Percentiles rank a stretch among this genome's conserved stretches.
phyloP scores from a whole-genome alignment of 1,140 invertebrate genomes.

The Diorhabda carinulata region DNA sequence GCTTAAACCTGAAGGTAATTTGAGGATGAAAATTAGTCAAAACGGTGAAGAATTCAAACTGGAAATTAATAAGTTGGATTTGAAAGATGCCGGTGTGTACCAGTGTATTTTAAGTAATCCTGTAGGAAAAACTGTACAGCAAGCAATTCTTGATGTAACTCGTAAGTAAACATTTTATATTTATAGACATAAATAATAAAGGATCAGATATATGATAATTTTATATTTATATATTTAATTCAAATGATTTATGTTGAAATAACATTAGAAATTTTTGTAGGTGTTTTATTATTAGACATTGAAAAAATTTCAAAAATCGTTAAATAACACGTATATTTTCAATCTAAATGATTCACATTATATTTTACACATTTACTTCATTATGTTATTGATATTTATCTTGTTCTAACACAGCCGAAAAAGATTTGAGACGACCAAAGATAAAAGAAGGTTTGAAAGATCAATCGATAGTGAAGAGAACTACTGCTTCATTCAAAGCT shows the following conservation, averaged over 20 bases:
- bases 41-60: slow-evolving; percentile 71
- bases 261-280: too few relatives aligned
- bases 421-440: slow-evolving; percentile 72
- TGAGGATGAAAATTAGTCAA: slow-evolving; percentile 57
- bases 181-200: too few relatives aligned
- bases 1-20: slow-evolving; percentile 33
- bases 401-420: slow-evolving; percentile 54
- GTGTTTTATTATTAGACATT: too few relatives aligned
- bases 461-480: slow-evolving; percentile 65
- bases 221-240: too few relatives aligned
- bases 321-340: too few relatives aligned
- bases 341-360: background rate
- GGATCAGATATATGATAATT: too few relatives aligned
- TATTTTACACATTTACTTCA: slow-evolving; percentile 10
- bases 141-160: slow-evolving; percentile 66
- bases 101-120: slow-evolving; percentile 71
- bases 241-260: too few relatives aligned
- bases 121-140: slow-evolving; percentile 66
- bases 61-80: slow-evolving; percentile 62
- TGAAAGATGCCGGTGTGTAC: slow-evolving; percentile 74
- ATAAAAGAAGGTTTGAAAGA: slow-evolving; percentile 62
- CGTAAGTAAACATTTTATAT: slow-evolving; percentile 52
- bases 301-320: too few relatives aligned
- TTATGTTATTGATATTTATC: background rate
- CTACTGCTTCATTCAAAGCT: slow-evolving; percentile 67